phyloP scores from a whole-genome alignment of 1,140 invertebrate genomes.

The Aphis gossypii region DNA sequence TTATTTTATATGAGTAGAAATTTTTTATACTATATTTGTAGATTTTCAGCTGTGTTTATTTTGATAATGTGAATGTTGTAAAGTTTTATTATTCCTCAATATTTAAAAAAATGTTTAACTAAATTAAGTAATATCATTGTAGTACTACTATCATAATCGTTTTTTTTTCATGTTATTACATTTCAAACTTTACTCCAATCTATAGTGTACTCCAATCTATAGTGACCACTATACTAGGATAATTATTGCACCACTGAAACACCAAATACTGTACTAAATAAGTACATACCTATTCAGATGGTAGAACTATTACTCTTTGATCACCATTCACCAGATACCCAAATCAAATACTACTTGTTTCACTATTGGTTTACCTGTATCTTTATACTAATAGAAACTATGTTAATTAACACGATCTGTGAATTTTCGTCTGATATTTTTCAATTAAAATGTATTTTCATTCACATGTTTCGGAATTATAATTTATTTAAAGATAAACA shows the following conservation, averaged over 20 bases:
- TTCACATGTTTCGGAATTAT: not conserved
- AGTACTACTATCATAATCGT: not conserved
- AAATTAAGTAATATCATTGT: not conserved
- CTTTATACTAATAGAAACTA: not conserved
- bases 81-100: no score
- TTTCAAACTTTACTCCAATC: not conserved
- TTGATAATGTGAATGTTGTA: no score
- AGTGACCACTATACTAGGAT: not conserved
- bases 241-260: not conserved
- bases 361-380: not conserved
- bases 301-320: not conserved
- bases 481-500: not conserved
- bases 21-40: no score
- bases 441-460: not conserved
- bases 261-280: not conserved
- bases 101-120: not conserved
- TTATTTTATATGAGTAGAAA: no score
- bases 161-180: not conserved
- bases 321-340: not conserved
- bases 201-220: not conserved
- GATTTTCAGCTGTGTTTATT: no score
- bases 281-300: constrained; percentile 1
- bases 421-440: not conserved
- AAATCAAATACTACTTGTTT: constrained; percentile 3
- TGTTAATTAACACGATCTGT: not conserved